Percentiles rank a stretch among this genome's conserved stretches.
These are phyloP conservation scores for Limnephilus lunatus DNA, from an alignment of 2,888 invertebrate species.

Conservation along the genomic window DNA sequence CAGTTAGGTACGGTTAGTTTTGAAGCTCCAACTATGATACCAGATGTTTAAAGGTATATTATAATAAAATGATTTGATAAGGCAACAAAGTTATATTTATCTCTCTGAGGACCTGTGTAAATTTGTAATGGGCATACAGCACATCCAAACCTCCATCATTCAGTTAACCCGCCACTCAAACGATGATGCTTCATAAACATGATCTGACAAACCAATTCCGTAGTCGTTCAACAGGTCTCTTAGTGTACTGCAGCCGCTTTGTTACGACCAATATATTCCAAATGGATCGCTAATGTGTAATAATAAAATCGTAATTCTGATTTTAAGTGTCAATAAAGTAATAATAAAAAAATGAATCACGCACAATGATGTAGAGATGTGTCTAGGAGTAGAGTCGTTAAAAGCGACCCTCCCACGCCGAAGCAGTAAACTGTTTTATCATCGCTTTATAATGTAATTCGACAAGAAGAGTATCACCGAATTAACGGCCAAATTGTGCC, in stretches of 20 bases:
- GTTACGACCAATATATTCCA: conserved; percentile 56
- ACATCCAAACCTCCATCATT: neutral
- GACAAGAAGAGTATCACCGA: conserved; percentile 65
- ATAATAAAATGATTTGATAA: neutral
- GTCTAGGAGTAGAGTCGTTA: conserved; percentile 58
- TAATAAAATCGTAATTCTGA: conserved; percentile 59
- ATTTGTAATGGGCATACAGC: neutral
- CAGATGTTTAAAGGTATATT: neutral
- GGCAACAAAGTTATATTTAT: neutral
- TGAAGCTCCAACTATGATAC: neutral
- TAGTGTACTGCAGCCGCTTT: conserved; percentile 19
- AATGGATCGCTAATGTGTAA: conserved; percentile 59
- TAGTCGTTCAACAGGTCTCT: conserved; percentile 36
- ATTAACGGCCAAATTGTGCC: conserved; percentile 65
- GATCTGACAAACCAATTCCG: conserved; percentile 35
- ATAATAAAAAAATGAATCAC: conserved; percentile 61
- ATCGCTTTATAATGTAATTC: conserved; percentile 66
- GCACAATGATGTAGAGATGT: conserved; percentile 57
- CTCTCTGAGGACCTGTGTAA: neutral
- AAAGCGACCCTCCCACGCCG: conserved; percentile 61
- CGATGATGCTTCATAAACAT: conserved; percentile 19
- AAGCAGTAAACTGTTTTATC: conserved; percentile 63
- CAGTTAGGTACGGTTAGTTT: neutral
- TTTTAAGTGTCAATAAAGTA: conserved; percentile 61
- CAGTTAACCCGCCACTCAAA: conserved; percentile 22